Evolutionary conservation across 2,113 vertebrate genomes (phyloP).

Genomic region (Dunckerocampus dactyliophorus): DNA sequence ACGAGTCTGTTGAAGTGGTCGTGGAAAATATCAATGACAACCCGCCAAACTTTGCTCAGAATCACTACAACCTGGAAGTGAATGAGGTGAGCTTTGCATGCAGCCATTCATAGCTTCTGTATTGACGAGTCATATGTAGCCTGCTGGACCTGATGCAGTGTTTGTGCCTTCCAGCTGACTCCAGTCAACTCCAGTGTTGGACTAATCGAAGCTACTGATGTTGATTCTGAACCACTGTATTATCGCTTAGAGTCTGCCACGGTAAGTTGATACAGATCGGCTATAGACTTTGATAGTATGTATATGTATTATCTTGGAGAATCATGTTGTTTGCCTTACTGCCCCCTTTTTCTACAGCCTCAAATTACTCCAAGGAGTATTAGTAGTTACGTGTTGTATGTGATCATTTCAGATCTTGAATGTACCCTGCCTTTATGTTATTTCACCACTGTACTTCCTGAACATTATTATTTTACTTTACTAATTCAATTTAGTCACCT

Average conservation of each 20-base stretch:
- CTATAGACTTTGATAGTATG: no score
- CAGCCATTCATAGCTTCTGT: not conserved
- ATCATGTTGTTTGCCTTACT: no score
- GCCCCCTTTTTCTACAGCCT: no score
- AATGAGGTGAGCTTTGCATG: constrained; percentile 64
- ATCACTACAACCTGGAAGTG: constrained; percentile 60
- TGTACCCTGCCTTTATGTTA: no score
- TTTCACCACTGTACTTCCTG: no score
- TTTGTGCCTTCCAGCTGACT: constrained; percentile 55
- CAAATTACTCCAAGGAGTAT: no score
- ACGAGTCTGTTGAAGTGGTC: constrained; percentile 57
- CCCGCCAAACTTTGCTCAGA: constrained; percentile 66
- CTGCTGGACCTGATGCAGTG: not conserved
- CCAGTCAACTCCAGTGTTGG: constrained; percentile 63
- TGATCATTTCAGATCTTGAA: not conserved
- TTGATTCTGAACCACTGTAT: constrained; percentile 65
- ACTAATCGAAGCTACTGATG: constrained; percentile 65
- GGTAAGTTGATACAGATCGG: constrained; percentile 38
- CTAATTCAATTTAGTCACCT: no score
- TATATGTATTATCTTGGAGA: not conserved
- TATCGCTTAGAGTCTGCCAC: constrained; percentile 66
- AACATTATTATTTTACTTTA: no score
- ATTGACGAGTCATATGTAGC: not conserved
- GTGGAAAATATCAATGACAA: constrained; percentile 74
- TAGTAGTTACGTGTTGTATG: no score